Percentiles rank a stretch among this genome's conserved stretches.
These are phyloP conservation scores for Anabacerthia variegaticeps DNA, from an alignment of 2,797 vertebrate genomes.

Conservation along the genomic window DNA sequence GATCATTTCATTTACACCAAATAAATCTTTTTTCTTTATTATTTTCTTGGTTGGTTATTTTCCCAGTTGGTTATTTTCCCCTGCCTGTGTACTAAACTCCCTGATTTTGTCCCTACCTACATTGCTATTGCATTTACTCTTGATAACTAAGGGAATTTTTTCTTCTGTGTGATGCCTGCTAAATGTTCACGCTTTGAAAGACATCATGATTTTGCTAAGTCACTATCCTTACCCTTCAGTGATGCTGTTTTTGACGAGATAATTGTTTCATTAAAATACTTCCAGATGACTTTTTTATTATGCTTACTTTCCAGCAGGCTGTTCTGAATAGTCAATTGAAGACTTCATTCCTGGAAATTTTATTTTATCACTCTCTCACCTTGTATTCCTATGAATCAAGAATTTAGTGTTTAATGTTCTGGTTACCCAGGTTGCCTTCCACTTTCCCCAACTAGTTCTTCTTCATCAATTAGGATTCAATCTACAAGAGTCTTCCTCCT, in stretches of 20 bases:
- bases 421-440: not conserved
- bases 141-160: not conserved
- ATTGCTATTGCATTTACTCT: not conserved
- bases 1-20: not conserved
- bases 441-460: not conserved
- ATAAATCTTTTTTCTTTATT: not conserved
- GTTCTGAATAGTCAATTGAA: not conserved
- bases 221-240: not conserved
- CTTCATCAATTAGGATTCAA: not conserved
- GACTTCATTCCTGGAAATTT: not conserved
- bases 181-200: not conserved
- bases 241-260: not conserved
- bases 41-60: not conserved
- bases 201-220: not conserved
- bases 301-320: not conserved
- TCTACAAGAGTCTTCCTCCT: not conserved
- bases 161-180: not conserved
- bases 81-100: not conserved
- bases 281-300: not conserved
- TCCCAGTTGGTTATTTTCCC: not conserved
- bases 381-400: not conserved
- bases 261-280: constrained; percentile 6
- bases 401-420: not conserved
- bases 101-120: not conserved
- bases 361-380: not conserved